These are phyloP conservation scores for Steinernema scapterisci DNA, from an alignment of 2,888 invertebrate genomes.

Conservation along the genomic window DNA sequence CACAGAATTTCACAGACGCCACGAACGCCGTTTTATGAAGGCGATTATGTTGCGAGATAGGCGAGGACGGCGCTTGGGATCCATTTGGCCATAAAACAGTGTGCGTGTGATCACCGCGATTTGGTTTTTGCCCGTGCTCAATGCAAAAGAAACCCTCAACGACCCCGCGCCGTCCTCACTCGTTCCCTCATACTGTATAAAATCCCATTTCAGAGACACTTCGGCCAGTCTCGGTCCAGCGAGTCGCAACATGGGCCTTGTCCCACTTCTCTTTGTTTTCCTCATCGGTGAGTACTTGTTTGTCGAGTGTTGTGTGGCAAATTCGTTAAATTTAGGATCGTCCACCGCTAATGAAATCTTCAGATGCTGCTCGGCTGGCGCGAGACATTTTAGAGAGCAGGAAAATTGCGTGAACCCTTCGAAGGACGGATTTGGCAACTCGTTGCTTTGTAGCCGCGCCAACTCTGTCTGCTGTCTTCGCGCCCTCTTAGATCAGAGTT, in stretches of 20 bases:
- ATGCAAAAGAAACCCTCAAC: neutral
- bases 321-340: neutral
- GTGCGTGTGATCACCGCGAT: slow-evolving; percentile 15
- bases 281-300: neutral
- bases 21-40: slow-evolving; percentile 29
- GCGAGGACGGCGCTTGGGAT: neutral
- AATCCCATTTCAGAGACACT: too few species aligned
- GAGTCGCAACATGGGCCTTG: neutral
- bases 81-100: slow-evolving; percentile 20
- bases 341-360: slow-evolving; percentile 48
- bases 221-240: too few species aligned
- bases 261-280: neutral
- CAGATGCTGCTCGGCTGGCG: slow-evolving; percentile 65
- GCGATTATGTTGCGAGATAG: slow-evolving; percentile 27
- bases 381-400: slow-evolving; percentile 59
- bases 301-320: neutral
- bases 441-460: slow-evolving; percentile 54
- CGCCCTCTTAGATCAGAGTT: slow-evolving; percentile 59
- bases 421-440: slow-evolving; percentile 51
- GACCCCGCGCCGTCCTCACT: neutral
- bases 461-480: slow-evolving; percentile 66
- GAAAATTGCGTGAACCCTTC: slow-evolving; percentile 53
- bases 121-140: neutral
- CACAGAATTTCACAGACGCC: slow-evolving; percentile 21
- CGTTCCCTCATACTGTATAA: neutral